Evolutionary conservation across 1,140 invertebrate species (phyloP), one percentile per base, ranked within the genome.

Genomic region (Eriocheir sinensis): DNA sequence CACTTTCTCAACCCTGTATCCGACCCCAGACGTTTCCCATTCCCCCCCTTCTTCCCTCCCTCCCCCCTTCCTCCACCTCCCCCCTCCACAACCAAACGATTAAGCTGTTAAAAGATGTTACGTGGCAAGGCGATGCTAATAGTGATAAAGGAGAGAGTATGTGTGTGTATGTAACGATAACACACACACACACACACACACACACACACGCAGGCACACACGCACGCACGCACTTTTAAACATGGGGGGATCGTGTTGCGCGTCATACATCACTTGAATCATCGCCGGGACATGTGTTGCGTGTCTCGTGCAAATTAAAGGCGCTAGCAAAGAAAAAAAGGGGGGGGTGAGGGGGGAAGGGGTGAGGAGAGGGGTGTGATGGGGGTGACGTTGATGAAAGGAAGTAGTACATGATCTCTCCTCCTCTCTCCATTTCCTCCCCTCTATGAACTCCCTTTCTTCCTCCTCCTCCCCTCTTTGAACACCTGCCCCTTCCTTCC

Each of bases 301-400:
- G 89, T 91, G 89, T 91, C 48, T 91, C 17, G 38, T 30, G 89
- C 9, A 34, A 91, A 91, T 88, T 88, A 88, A 88, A 41, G 38
- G 38, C 36, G 17, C 38, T 8, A 44, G 30, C 15, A 36, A 41
- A 81, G 21, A 27, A 53, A 21, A 41, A 44, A 41, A 36, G 21
- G 91, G 40, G 41, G 30, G 44, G 8, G 41, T 0, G 60, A 41
- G 27, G 85, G n/a, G n/a, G n/a, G n/a, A n/a, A n/a, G 12, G 40
- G 40, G 40, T n/a, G 40, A 32, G 8, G 30, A 53, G 40, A 30
- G 32, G 17, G 36, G 41, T 17, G 27, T 9, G 40, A 89, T 0
- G 2, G 15, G 60, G 89, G 34, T 40, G 40, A 41, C n/a, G 60
- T n/a, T 72, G 27, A 72, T 72, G 60, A 72, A n/a, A 21, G 60